These are phyloP conservation scores for Drosophila baimaii DNA, from an alignment of 1,140 invertebrate species.

Conservation along the genomic window DNA sequence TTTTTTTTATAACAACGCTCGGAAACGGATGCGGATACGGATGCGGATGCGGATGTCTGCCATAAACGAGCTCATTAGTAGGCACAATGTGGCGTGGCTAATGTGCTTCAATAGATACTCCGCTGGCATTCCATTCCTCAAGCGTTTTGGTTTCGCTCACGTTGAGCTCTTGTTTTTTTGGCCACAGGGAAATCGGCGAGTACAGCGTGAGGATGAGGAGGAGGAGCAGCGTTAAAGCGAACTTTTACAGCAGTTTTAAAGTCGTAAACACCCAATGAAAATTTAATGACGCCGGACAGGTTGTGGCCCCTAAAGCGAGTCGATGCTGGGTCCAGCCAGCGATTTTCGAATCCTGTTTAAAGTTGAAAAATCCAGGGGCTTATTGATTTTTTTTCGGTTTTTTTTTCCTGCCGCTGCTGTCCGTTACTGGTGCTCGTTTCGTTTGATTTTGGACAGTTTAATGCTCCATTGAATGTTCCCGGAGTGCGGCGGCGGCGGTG, in stretches of 20 bases:
- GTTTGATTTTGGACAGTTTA: constrained; percentile 65
- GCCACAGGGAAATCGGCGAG: constrained; percentile 40
- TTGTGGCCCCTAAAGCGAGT: constrained; percentile 21
- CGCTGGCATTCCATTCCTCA: constrained; percentile 43
- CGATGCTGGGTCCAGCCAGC: constrained; percentile 7
- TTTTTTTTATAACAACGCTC: constrained; percentile 39
- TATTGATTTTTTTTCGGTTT: constrained; percentile 61
- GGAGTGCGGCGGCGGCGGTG: neutral
- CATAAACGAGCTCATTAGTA: constrained; percentile 73
- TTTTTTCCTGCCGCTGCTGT: neutral
- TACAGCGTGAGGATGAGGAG: neutral
- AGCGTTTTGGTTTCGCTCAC: constrained; percentile 18
- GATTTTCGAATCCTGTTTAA: constrained; percentile 45
- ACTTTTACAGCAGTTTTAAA: constrained; percentile 73
- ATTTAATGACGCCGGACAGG: constrained; percentile 59
- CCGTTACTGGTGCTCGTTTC: constrained; percentile 30
- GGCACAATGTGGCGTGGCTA: constrained; percentile 62
- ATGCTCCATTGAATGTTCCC: constrained; percentile 58
- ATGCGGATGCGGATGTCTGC: constrained; percentile 70
- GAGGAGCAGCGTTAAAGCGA: constrained; percentile 27
- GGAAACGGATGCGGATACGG: constrained; percentile 54
- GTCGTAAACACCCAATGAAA: constrained; percentile 76
- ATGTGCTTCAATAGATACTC: constrained; percentile 45
- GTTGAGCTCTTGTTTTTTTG: constrained; percentile 61
- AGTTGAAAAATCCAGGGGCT: constrained; percentile 29